Evolutionary conservation across 1,140 invertebrate species (phyloP), one percentile per base, ranked within the genome.

Genomic region (Ruditapes philippinarum): DNA sequence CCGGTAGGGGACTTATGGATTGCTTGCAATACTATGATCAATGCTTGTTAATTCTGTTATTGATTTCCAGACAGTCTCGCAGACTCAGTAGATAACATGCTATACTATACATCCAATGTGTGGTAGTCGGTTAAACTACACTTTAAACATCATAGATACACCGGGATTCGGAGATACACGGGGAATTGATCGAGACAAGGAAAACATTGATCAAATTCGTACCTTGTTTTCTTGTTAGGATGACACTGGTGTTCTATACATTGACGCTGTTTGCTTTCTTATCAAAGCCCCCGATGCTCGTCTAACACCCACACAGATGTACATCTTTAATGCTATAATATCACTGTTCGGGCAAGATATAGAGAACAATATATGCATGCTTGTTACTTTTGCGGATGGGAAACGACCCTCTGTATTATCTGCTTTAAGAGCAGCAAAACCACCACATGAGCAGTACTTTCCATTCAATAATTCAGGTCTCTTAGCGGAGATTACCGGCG

Each of bases 301-400:
- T 17, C 60, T 84, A 25, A 73, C 82, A 22, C 65, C 82, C 28
- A 31, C 31, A 14, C 82, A 84, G 57, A 78, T 42, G 57, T 92
- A 92, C 57, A 88, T 91, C 12, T 92, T 91, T 42, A 28, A 92
- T 25, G 42, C 82, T 19, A 92, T 92, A 12, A 17, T 92, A 28
- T 83, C 91, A 4, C 25, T 92, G 0, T 92, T 92, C 73, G 91
- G 91, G 12, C 81, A 90, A 80, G 91, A 92, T 60, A 92, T 92
- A 33, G 86, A 51, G 33, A 33, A 84, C 7, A 92, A 92, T 38
- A 87, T 92, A 14, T 87, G 82, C 49, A n/a, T 87, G 11, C 51
- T 92, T n/a, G n/a, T n/a, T n/a, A n/a, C n/a, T n/a, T n/a, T n/a
- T n/a, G n/a, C n/a, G n/a, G n/a, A n/a, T n/a, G n/a, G n/a, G n/a